These are phyloP conservation scores for Synanthedon vespiformis DNA, from an alignment of 2,888 invertebrate species.

Conservation along the genomic window DNA sequence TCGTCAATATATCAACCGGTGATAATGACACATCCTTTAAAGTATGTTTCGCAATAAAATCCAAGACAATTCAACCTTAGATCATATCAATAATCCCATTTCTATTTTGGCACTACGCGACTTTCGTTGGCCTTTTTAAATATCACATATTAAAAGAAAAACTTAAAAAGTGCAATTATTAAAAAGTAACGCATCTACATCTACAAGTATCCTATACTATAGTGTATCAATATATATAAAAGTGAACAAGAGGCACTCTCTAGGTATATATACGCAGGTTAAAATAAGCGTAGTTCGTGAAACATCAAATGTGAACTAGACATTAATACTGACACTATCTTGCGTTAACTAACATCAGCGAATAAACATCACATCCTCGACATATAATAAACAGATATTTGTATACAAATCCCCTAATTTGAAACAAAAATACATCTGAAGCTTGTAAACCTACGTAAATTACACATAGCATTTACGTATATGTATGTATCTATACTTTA, in stretches of 20 bases:
- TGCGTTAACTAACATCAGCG: slow-evolving; percentile 29
- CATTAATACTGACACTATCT: slow-evolving; percentile 33
- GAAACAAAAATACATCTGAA: slow-evolving; percentile 28
- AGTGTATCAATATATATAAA: slow-evolving; percentile 70
- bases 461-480: slow-evolving; percentile 43
- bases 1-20: too few species aligned
- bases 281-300: slow-evolving; percentile 64
- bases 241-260: slow-evolving; percentile 72
- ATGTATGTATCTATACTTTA: slow-evolving; percentile 36
- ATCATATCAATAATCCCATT: slow-evolving; percentile 5
- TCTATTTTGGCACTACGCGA: slow-evolving; percentile 54
- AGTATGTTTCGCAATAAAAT: not conserved
- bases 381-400: slow-evolving; percentile 16
- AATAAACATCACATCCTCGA: slow-evolving; percentile 20
- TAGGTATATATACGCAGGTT: slow-evolving; percentile 69
- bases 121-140: slow-evolving; percentile 33
- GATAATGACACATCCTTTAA: not conserved
- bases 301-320: slow-evolving; percentile 50
- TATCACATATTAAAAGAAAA: slow-evolving; percentile 26
- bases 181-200: slow-evolving; percentile 33
- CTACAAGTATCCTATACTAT: slow-evolving; percentile 47
- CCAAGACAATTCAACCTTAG: not conserved
- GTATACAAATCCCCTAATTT: slow-evolving; percentile 18
- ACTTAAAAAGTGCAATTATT: slow-evolving; percentile 39
- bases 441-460: slow-evolving; percentile 33